Conservation (phyloP, 2,888 invertebrate species). For the Drosophila vallismaia region DNA sequence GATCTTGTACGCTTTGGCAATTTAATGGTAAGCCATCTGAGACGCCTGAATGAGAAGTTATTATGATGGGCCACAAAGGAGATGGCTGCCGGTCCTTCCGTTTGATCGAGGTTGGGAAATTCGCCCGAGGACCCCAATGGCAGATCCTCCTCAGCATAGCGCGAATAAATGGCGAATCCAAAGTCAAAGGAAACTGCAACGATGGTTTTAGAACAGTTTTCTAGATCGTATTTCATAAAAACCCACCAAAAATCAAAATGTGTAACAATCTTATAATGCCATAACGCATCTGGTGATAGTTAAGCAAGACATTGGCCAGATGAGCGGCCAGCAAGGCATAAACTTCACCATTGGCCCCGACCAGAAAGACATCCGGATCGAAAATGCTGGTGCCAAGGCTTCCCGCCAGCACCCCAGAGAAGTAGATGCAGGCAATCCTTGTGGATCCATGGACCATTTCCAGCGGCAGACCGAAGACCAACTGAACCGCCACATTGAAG, state of each 20-base stretch:
- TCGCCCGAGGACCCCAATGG: slow-evolving; percentile 37
- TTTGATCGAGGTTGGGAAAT: slow-evolving; percentile 12
- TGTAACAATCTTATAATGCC: slow-evolving; percentile 95
- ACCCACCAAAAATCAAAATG: slow-evolving; percentile 94
- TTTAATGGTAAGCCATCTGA: too few relatives aligned
- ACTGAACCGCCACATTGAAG: slow-evolving; percentile 97
- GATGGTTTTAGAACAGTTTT: neutral
- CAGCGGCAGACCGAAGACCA: slow-evolving; percentile 95
- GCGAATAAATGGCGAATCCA: slow-evolving; percentile 97
- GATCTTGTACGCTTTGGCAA: too few relatives aligned
- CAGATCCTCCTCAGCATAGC: slow-evolving; percentile 89
- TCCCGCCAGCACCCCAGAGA: slow-evolving; percentile 96
- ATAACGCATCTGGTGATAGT: slow-evolving; percentile 98
- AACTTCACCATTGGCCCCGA: slow-evolving; percentile 98
- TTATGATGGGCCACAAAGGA: slow-evolving; percentile 95
- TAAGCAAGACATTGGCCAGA: slow-evolving; percentile 96
- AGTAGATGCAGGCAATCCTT: slow-evolving; percentile 95
- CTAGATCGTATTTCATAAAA: neutral
- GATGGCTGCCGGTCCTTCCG: slow-evolving; percentile 86
- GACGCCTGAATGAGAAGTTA: too few relatives aligned
- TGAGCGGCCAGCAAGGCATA: slow-evolving; percentile 98
- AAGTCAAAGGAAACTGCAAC: slow-evolving; percentile 93
- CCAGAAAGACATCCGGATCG: slow-evolving; percentile 96
- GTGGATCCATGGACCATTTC: slow-evolving; percentile 98
- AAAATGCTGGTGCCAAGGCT: slow-evolving; percentile 93